Evolutionary conservation across 1,140 invertebrate genomes (phyloP).

Genomic region (Zaprionus kolodkinae): DNA sequence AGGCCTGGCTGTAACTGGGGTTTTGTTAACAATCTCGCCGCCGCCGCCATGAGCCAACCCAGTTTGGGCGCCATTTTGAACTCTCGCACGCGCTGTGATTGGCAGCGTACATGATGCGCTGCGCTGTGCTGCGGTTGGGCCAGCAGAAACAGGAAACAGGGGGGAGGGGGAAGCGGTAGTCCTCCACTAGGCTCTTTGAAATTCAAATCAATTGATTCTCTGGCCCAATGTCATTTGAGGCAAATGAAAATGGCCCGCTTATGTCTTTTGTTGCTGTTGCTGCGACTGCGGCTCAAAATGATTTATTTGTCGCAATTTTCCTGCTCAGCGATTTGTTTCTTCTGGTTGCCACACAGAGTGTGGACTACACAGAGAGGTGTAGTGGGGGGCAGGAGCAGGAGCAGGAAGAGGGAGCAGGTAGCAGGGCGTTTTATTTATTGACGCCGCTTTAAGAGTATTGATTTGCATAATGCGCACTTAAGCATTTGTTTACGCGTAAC

Average conservation of each 20-base stretch:
- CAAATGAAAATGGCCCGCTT: conserved; percentile 81
- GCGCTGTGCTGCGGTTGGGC: conserved; percentile 49
- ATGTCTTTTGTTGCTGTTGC: conserved; percentile 72
- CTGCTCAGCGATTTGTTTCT: conserved; percentile 75
- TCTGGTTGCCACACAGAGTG: not conserved
- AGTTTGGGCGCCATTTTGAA: conserved; percentile 66
- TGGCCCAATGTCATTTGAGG: conserved; percentile 75
- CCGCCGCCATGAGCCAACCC: conserved; percentile 48
- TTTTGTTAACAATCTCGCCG: conserved; percentile 73
- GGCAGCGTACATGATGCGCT: conserved; percentile 68
- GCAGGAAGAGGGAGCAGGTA: too few species aligned
- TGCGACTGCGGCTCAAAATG: conserved; percentile 74
- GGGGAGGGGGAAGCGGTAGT: conserved; percentile 18
- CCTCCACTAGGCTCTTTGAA: conserved; percentile 59
- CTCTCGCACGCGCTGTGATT: conserved; percentile 65
- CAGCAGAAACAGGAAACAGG: too few species aligned
- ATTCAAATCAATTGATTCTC: conserved; percentile 82
- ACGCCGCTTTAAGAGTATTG: conserved; percentile 80
- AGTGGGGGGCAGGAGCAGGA: too few species aligned
- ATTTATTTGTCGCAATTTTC: conserved; percentile 82
- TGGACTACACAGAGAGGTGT: too few species aligned
- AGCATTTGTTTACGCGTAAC: conserved; percentile 82
- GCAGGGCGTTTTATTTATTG: conserved; percentile 66
- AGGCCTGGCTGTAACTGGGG: conserved; percentile 57
- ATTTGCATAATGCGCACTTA: conserved; percentile 82